A percentile compares a stretch with the other conserved stretches of the same genome.
Evolutionary conservation across 2,888 invertebrate genomes (phyloP).

Genomic region (Carterocephalus palaemon): DNA sequence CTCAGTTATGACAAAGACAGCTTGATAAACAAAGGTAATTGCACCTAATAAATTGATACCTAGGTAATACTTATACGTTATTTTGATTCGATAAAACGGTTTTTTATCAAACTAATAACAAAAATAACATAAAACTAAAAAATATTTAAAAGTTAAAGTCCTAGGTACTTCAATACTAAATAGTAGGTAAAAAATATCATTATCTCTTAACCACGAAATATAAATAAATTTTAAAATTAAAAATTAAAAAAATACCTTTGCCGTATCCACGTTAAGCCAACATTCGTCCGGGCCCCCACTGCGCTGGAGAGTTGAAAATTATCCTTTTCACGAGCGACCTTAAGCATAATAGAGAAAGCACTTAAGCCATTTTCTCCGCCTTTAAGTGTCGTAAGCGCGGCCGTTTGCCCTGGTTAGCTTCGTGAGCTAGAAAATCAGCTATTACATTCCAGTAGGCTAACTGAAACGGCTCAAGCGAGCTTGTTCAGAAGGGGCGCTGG

Average conservation of each 20-base stretch:
- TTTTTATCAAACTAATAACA: no score
- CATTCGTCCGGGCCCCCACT: conserved; percentile 48
- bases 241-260: not conserved
- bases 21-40: no score
- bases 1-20: no score
- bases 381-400: conserved; percentile 77
- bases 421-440: conserved; percentile 78
- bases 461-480: conserved; percentile 49
- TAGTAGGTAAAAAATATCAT: not conserved
- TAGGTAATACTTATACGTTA: no score
- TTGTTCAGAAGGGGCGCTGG: conserved; percentile 37
- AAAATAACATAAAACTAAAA: no score
- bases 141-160: no score
- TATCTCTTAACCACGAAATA: not conserved
- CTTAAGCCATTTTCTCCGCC: conserved; percentile 79
- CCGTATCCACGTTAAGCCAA: conserved; percentile 50
- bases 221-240: not conserved
- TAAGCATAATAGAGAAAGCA: conserved; percentile 79
- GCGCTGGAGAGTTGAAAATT: conserved; percentile 76
- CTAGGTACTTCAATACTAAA: no score
- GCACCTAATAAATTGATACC: no score
- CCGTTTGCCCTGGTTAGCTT: conserved; percentile 71
- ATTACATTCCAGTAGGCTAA: conserved; percentile 66
- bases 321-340: conserved; percentile 79
- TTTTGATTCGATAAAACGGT: no score